Conservation (phyloP, 2,888 invertebrate genomes). For the Meandrusa payeni region DNA sequence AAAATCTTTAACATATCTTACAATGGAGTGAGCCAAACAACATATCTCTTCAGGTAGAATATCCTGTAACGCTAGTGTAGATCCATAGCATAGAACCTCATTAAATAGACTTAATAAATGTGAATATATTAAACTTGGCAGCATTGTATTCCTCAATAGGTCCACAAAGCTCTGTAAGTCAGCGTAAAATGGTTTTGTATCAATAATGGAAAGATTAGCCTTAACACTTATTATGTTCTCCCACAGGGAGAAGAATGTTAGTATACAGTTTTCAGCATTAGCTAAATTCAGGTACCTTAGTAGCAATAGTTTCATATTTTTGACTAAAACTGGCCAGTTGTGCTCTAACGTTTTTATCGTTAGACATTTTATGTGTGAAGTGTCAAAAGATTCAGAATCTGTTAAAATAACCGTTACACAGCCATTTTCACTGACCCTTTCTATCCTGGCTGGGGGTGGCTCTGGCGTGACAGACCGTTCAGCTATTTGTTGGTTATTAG, state of each 20-base stretch:
- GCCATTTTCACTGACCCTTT: constrained; percentile 67
- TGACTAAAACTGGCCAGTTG: constrained; percentile 91
- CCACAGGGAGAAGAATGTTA: constrained; percentile 93
- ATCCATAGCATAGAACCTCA: constrained; percentile 95
- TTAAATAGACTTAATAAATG: constrained; percentile 92
- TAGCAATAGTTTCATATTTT: constrained; percentile 83
- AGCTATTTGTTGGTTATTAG: constrained; percentile 43
- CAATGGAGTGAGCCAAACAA: constrained; percentile 90
- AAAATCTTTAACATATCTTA: constrained; percentile 92
- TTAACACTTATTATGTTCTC: constrained; percentile 94
- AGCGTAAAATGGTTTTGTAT: constrained; percentile 93
- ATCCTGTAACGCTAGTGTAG: constrained; percentile 93
- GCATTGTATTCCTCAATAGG: constrained; percentile 83
- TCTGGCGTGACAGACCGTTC: constrained; percentile 55
- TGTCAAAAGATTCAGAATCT: constrained; percentile 91
- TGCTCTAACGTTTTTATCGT: constrained; percentile 92
- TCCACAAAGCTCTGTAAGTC: constrained; percentile 90
- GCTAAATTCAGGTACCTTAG: constrained; percentile 79
- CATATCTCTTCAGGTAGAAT: constrained; percentile 94
- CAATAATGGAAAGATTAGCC: constrained; percentile 93
- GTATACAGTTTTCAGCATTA: constrained; percentile 85
- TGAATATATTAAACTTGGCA: constrained; percentile 92
- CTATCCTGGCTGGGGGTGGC: constrained; percentile 58
- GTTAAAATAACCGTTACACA: constrained; percentile 84
- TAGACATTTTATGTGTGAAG: constrained; percentile 91